phyloP scores from a whole-genome alignment of 1,140 invertebrate genomes.

The Drosophila melanogaster region Release_6_plus_ISO1_MT NC_004354.4:8877501-8878000 shows the following conservation, averaged over 20 bases:
- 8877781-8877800: no score
- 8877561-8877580: slow-evolving; percentile 18
- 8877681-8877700: background rate
- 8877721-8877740: slow-evolving; percentile 6
- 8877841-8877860: no score
- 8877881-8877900: no score
- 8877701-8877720: background rate
- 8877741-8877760: slow-evolving; percentile 1
- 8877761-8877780: no score
- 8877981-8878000: background rate
- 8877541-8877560: slow-evolving; percentile 3
- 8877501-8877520: slow-evolving; percentile 8
- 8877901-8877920: no score
- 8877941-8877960: no score
- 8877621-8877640: background rate
- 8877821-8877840: no score
- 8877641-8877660: background rate
- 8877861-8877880: no score
- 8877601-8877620: background rate
- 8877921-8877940: no score
- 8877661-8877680: slow-evolving; percentile 19
- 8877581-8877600: slow-evolving; percentile 3
- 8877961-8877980: background rate
- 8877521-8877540: slow-evolving; percentile 1
- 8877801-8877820: no score